These are phyloP conservation scores for Drosophila obscura DNA, from an alignment of 1,140 invertebrate species.

Conservation along the genomic window DNA sequence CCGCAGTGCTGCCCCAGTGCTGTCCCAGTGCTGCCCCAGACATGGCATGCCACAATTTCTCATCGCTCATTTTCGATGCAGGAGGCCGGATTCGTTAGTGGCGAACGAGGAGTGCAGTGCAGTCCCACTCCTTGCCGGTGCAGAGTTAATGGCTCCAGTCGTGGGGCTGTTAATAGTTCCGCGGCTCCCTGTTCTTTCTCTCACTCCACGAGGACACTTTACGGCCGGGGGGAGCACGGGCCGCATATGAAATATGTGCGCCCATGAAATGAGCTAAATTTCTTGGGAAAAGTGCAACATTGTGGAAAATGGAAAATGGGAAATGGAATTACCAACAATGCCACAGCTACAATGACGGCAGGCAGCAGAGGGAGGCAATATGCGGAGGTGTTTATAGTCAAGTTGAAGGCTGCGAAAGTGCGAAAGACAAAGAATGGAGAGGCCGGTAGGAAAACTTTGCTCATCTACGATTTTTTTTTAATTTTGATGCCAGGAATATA, in stretches of 20 bases:
- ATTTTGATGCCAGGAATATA: too few relatives aligned
- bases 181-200: not conserved
- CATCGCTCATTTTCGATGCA: constrained; percentile 72
- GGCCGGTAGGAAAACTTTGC: too few relatives aligned
- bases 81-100: constrained; percentile 55
- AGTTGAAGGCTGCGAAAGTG: not conserved
- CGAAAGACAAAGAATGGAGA: too few relatives aligned
- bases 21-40: not conserved
- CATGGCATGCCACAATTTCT: constrained; percentile 76
- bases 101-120: constrained; percentile 14
- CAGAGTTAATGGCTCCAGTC: constrained; percentile 38
- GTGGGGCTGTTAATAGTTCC: constrained; percentile 57
- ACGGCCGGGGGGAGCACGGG: constrained; percentile 16
- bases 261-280: constrained; percentile 76
- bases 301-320: constrained; percentile 78
- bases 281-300: constrained; percentile 80
- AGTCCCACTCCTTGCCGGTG: not conserved
- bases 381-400: constrained; percentile 26
- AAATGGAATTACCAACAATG: constrained; percentile 38
- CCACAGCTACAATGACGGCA: constrained; percentile 5
- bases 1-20: too few relatives aligned
- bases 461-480: too few relatives aligned
- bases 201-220: constrained; percentile 47
- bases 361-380: constrained; percentile 18
- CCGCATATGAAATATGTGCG: constrained; percentile 78